Percentiles rank a stretch among this genome's conserved stretches.
These are phyloP conservation scores for Perca schrenkii DNA, from an alignment of 2,113 vertebrate genomes.

Conservation along the genomic window DNA sequence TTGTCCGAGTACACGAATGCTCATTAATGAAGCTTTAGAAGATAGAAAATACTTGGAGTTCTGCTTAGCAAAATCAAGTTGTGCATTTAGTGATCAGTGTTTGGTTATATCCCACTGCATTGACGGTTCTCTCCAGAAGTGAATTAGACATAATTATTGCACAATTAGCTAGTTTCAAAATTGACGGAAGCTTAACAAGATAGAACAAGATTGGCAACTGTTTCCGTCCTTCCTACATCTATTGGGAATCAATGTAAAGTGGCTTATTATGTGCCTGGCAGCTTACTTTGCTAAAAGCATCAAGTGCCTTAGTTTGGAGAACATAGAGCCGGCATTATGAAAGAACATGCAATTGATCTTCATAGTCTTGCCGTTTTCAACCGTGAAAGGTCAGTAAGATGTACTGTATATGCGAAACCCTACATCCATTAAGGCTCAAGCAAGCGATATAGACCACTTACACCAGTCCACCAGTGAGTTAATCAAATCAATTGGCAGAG, in stretches of 20 bases:
- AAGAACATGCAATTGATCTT: neutral
- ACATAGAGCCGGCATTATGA: neutral
- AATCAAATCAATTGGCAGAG: neutral
- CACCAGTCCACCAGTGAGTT: neutral
- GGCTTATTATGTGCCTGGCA: conserved; percentile 17
- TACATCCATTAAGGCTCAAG: neutral
- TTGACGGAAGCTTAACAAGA: conserved; percentile 41
- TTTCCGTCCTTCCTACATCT: conserved; percentile 5
- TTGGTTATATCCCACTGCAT: conserved; percentile 28
- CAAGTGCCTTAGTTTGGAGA: neutral
- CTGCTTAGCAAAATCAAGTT: neutral
- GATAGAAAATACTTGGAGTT: neutral
- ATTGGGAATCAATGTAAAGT: conserved; percentile 38
- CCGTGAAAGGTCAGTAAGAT: neutral
- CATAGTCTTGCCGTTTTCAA: neutral
- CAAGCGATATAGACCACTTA: neutral
- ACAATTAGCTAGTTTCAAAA: conserved; percentile 40
- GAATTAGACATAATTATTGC: conserved; percentile 42
- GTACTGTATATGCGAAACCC: neutral
- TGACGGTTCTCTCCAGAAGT: conserved; percentile 36
- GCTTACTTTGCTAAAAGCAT: conserved; percentile 13
- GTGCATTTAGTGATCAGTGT: neutral
- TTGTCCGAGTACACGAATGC: no score
- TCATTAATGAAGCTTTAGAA: neutral
- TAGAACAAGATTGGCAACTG: conserved; percentile 31